These are phyloP conservation scores for Camponotus pennsylvanicus DNA, from an alignment of 1,140 invertebrate species.

Conservation along the genomic window DNA sequence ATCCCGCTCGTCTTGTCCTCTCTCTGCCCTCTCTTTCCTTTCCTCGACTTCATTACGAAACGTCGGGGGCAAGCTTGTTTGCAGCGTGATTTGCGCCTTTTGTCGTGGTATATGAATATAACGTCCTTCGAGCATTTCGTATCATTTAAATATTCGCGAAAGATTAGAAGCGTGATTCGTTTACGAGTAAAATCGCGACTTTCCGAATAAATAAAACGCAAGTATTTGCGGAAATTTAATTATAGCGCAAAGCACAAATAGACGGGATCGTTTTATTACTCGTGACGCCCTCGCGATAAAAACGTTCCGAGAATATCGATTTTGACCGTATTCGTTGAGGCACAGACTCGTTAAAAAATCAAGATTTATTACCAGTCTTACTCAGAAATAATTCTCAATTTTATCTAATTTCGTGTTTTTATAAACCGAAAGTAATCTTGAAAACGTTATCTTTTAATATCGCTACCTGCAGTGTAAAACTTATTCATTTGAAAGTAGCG, in stretches of 20 bases:
- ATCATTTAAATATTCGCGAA: conserved; percentile 5
- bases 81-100: conserved; percentile 77
- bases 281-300: conserved; percentile 21
- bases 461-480: background rate
- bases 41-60: conserved; percentile 72
- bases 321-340: conserved; percentile 16
- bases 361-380: conserved; percentile 57
- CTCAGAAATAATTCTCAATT: conserved; percentile 41
- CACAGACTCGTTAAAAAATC: conserved; percentile 44
- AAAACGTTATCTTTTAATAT: conserved; percentile 55
- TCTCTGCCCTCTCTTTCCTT: background rate
- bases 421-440: background rate
- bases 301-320: conserved; percentile 62
- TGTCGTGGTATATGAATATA: conserved; percentile 49
- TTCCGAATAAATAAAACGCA: conserved; percentile 29
- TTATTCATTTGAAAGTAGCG: background rate
- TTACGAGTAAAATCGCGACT: background rate
- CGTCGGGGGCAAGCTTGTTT: conserved; percentile 70
- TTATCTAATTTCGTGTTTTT: conserved; percentile 32
- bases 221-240: conserved; percentile 9
- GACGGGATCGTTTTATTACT: conserved; percentile 43
- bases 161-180: conserved; percentile 1
- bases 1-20: conserved; percentile 5
- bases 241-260: background rate
- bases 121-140: conserved; percentile 45